Evolutionary conservation across 2,113 vertebrate genomes (phyloP).

Genomic region (Brachypteracias leptosomus): DNA sequence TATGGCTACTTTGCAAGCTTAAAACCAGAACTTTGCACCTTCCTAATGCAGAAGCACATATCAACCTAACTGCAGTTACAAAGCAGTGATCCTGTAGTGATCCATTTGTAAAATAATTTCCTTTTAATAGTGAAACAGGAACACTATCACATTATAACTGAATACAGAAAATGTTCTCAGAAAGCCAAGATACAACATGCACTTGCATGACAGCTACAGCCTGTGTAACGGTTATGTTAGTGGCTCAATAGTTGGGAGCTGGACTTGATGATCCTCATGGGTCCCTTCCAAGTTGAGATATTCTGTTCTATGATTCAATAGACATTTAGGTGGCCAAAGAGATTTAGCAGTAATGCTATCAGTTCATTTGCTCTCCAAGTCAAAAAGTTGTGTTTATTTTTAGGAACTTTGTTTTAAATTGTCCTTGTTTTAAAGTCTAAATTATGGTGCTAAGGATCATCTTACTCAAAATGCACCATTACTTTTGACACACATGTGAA

Average conservation of each 20-base stretch:
- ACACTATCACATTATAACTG: neutral
- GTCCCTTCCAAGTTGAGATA: neutral
- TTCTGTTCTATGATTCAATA: neutral
- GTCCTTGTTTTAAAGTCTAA: neutral
- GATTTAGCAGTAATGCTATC: neutral
- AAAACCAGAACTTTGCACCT: neutral
- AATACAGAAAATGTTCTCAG: neutral
- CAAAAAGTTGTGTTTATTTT: neutral
- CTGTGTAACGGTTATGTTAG: neutral
- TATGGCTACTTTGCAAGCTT: neutral
- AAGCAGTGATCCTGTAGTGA: neutral
- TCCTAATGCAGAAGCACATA: neutral
- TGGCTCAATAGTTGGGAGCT: neutral
- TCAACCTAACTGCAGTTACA: no score
- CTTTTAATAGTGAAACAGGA: neutral
- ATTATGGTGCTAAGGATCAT: rapidly evolving
- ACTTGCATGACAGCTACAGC: neutral
- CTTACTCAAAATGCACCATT: neutral
- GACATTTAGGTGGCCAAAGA: neutral
- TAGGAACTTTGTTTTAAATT: neutral
- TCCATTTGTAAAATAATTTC: neutral
- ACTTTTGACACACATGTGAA: neutral
- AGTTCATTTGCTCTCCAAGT: neutral
- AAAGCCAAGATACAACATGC: neutral
- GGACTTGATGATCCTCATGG: neutral